Evolutionary conservation across 1,140 invertebrate species (phyloP), one percentile per base, ranked within the genome.

Genomic region (Euwallacea fornicatus): DNA sequence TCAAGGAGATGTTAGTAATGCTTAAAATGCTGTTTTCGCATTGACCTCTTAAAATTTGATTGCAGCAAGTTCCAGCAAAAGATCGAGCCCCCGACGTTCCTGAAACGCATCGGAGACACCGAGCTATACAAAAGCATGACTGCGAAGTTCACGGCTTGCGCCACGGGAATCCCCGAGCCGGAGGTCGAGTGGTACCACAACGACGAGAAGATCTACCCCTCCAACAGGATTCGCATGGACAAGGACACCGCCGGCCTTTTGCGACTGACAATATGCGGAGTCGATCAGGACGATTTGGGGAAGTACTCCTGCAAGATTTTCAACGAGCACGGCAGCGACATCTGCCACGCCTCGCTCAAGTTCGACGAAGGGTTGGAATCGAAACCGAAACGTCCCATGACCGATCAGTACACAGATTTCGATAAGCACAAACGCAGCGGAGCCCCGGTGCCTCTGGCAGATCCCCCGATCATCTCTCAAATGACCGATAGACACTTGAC

Each of bases 61-160:
- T 58, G 7, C 76, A 92, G 91, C 66, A 89, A 89, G 68, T 89
- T 88, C 71, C 86, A 85, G 73, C 87, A 90, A 74, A 92, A 90
- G 73, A 86, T 89, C 1, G 94, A 96, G 80, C 86, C 93, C 1
- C 94, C 95, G 15, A 87, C 89, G 2, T 96, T 96, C 86, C 82
- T 97, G 66, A 97, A 96, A 83, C 90, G 89, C 75, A 92, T 96
- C 70, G 93, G 93, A 0, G 93, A 96, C 80, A 91, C 91, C 42
- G 94, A 96, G 81, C 86, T 95, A 15, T 93, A 92, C 79, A 89
- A 91, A 76, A 91, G 93, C 7, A 94, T 95, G 90, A 90, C 89
- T 13, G 94, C 92, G 15, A 95, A 95, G 81, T 96, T 97, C 80
- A 96, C 94, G 11, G 94, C 94, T 42, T 95, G 94, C 79, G 88